Evolutionary conservation across 2,888 invertebrate genomes (phyloP).

Genomic region (Sinotaia quadrata): DNA sequence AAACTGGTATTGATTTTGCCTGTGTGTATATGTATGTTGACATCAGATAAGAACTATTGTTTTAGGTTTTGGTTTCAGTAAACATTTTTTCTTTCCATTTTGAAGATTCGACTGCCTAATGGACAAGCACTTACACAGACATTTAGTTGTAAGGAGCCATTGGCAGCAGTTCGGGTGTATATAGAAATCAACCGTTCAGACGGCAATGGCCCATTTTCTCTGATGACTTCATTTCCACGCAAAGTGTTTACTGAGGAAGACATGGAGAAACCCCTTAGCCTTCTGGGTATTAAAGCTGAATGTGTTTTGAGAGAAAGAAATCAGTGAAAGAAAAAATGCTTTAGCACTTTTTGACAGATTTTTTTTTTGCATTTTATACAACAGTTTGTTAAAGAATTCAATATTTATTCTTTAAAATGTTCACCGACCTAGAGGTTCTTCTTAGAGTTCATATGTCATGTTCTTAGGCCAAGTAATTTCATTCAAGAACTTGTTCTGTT

Average conservation of each 20-base stretch:
- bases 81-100: not conserved
- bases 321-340: no score
- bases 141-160: slow-evolving; percentile 88
- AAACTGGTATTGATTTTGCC: no score
- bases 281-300: slow-evolving; percentile 83
- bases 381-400: no score
- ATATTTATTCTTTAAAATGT: no score
- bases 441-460: no score
- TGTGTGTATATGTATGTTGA: no score
- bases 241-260: slow-evolving; percentile 89
- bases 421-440: no score
- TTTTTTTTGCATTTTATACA: not conserved
- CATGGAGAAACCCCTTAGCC: slow-evolving; percentile 88
- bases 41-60: no score
- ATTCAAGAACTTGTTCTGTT: no score
- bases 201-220: slow-evolving; percentile 79
- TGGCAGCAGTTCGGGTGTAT: slow-evolving; percentile 91
- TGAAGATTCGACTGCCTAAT: slow-evolving; percentile 82
- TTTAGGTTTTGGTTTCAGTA: no score
- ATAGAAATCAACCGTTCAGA: slow-evolving; percentile 88
- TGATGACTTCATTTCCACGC: slow-evolving; percentile 93
- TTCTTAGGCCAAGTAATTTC: no score
- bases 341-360: slow-evolving; percentile 24
- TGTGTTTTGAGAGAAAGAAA: no score
- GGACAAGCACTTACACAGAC: slow-evolving; percentile 82